phyloP scores from a whole-genome alignment of 2,888 invertebrate species.

The Amphiduros pacificus region DNA sequence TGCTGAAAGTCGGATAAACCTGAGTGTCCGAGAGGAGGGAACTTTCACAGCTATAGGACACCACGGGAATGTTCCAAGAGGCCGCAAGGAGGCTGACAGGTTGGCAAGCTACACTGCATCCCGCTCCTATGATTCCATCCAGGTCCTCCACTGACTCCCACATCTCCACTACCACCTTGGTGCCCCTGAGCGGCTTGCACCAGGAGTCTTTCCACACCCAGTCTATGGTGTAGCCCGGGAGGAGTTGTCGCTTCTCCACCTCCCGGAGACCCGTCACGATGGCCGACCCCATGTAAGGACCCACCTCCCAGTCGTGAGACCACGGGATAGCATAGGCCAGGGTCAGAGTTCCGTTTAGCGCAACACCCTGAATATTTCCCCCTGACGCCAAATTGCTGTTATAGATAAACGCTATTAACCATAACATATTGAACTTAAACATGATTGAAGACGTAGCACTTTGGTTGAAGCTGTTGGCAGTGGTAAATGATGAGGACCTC shows the following conservation, averaged over 20 bases:
- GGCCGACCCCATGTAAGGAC: background rate
- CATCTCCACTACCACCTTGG: background rate
- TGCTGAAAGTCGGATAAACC: background rate
- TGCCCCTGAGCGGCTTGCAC: background rate
- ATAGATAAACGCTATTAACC: too few species aligned
- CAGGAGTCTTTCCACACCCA: background rate
- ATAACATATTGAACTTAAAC: too few species aligned
- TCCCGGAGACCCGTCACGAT: background rate
- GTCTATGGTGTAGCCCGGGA: background rate
- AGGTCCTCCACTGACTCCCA: background rate
- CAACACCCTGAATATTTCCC: too few species aligned
- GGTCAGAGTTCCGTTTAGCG: background rate
- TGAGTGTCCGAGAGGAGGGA: background rate
- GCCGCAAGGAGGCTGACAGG: background rate
- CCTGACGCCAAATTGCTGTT: too few species aligned
- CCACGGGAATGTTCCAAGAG: background rate
- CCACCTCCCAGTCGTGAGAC: background rate
- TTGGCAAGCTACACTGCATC: background rate
- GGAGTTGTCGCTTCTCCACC: background rate
- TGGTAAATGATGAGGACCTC: too few species aligned
- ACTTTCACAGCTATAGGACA: background rate
- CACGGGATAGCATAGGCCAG: background rate
- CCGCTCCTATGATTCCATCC: conserved; percentile 2
- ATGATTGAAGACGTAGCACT: too few species aligned
- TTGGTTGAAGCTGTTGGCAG: too few species aligned